These are phyloP conservation scores for Mus spicilegus DNA, from an alignment of 2,113 vertebrate species.

Conservation along the genomic window DNA sequence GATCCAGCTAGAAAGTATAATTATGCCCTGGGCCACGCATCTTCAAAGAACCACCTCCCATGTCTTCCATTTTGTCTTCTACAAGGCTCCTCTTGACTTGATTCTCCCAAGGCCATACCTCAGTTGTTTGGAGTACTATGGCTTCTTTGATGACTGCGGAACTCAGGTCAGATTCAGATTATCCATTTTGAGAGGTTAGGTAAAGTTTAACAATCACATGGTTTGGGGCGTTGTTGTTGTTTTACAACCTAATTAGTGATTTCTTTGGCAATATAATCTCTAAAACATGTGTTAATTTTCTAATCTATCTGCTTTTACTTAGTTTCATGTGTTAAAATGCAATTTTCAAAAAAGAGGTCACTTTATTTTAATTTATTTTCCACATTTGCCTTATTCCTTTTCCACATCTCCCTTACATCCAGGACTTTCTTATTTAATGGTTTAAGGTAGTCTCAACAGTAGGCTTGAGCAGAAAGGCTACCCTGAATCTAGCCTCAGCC, in stretches of 20 bases:
- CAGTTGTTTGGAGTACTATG: not conserved
- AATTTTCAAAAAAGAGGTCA: not conserved
- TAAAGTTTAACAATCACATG: not conserved
- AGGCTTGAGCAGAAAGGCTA: not conserved
- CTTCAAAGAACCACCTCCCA: not conserved
- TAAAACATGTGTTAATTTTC: not conserved
- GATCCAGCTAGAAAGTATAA: not conserved
- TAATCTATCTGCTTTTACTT: conserved; percentile 41
- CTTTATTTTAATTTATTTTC: conserved; percentile 12
- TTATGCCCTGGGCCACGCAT: not conserved
- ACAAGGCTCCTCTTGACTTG: not conserved
- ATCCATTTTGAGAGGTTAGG: not conserved
- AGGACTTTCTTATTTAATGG: not conserved
- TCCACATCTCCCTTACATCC: not conserved
- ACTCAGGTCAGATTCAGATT: not conserved
- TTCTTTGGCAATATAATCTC: conserved; percentile 26
- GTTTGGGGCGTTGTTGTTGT: not conserved
- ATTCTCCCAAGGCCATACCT: not conserved
- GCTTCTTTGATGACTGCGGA: not conserved
- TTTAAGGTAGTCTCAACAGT: conserved; percentile 42
- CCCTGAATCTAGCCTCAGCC: not conserved
- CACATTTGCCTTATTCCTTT: conserved; percentile 7
- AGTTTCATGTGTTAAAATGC: not conserved
- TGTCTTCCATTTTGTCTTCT: not conserved
- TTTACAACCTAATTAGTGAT: not conserved